Evolutionary conservation across 2,888 invertebrate genomes (phyloP), one percentile per base, ranked within the genome.

Genomic region (Steinernema carpocapsae): DNA sequence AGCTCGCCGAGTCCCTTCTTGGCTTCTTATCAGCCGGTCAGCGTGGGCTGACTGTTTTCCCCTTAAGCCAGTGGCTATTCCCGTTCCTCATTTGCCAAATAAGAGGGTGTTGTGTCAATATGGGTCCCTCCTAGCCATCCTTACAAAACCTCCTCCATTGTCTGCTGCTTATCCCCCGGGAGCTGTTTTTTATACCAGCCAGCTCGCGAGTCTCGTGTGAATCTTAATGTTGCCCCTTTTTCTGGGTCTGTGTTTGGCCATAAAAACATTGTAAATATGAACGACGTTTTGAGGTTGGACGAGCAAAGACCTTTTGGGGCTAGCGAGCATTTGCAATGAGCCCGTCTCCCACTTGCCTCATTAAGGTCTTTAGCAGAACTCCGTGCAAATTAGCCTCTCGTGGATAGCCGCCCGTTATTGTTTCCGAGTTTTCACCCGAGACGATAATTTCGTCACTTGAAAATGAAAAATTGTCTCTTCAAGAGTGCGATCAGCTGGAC

Each of bases 141-240:
- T 10, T 37, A 37, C 37, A 37, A 64, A n/a, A 64, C 32, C 19
- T 17, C 10, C 10, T 22, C 32, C 64, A 64, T 32, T 64, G 64
- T 64, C 64, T 64, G 64, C 64, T 17, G 29, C 10, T 64, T 26
- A 64, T 64, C 64, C 29, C 64, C 32, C 12, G 64, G 64, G 64
- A 64, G 32, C 64, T 29, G 29, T 64, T 64, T 64, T 64, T 64
- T 64, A 29, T 29, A 29, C 17, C 64, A 64, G 29, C 19, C 64
- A 12, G 32, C 29, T 26, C 32, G 64, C 10, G 22, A 3, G 7
- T 32, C 14, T 37, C 32, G 64, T 10, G 64, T 64, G 64, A 32
- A 64, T 64, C 32, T 29, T 64, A 64, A 64, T 64, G 64, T 64
- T 64, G 64, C 64, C 37, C 37, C 64, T 64, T 64, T 64, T 64